Percentiles rank a stretch among this genome's conserved stretches.
Evolutionary conservation across 2,888 invertebrate genomes (phyloP).

Genomic region (Amphipyra tragopoginis): DNA sequence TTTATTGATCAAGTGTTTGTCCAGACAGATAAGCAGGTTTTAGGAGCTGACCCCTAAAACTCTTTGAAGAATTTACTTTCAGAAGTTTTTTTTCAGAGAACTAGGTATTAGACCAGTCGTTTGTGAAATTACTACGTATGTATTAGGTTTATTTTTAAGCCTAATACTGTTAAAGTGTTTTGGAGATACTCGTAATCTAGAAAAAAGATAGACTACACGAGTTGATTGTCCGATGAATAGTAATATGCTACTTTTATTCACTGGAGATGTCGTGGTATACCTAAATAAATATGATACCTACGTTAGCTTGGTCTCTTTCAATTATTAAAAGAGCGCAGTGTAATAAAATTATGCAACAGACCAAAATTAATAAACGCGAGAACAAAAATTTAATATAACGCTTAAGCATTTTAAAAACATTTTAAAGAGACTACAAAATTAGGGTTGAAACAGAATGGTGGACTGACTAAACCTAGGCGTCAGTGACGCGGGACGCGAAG

Average conservation of each 20-base stretch:
- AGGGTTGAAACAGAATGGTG: no score
- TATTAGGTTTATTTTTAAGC: slow-evolving; percentile 3
- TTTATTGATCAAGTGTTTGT: slow-evolving; percentile 27
- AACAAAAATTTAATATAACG: slow-evolving; percentile 32
- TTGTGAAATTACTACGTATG: slow-evolving; percentile 20
- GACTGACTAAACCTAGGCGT: no score
- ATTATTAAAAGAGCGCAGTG: no score
- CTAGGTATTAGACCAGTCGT: slow-evolving; percentile 1
- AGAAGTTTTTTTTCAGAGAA: slow-evolving; percentile 6
- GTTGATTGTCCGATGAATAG: background rate
- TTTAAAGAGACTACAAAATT: slow-evolving; percentile 26
- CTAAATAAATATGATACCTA: no score
- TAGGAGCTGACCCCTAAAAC: slow-evolving; percentile 29
- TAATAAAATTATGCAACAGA: slow-evolving; percentile 28
- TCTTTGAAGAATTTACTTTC: slow-evolving; percentile 15
- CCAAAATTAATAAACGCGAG: slow-evolving; percentile 34
- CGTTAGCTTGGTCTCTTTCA: no score
- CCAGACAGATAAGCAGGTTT: slow-evolving; percentile 36
- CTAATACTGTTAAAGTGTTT: background rate
- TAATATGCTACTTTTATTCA: no score
- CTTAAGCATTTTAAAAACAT: slow-evolving; percentile 16
- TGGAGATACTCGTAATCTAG: slow-evolving; percentile 11
- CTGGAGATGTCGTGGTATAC: no score
- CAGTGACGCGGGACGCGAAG: no score
- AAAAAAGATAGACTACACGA: slow-evolving; percentile 1